These are phyloP conservation scores for Cheilosia vernalis DNA, from an alignment of 2,888 invertebrate species.

Conservation along the genomic window DNA sequence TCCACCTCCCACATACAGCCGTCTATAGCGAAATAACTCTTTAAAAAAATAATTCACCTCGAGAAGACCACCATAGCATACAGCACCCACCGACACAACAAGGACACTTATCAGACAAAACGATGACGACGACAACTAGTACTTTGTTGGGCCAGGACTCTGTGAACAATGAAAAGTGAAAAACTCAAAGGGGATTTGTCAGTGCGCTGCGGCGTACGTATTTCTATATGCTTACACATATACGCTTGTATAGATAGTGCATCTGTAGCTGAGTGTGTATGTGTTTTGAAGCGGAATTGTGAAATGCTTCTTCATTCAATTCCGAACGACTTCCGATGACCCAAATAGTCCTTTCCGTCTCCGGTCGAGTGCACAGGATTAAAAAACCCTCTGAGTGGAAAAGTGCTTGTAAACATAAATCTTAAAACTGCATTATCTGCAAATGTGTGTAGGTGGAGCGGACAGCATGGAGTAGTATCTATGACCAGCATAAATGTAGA, in stretches of 20 bases:
- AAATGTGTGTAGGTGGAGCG: slow-evolving; percentile 36
- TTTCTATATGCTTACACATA: not conserved
- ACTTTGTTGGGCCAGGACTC: not conserved
- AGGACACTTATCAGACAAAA: slow-evolving; percentile 39
- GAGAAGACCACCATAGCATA: not conserved
- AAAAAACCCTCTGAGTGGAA: slow-evolving; percentile 60
- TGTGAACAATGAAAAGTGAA: slow-evolving; percentile 46
- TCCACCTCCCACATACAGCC: not conserved
- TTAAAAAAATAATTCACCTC: slow-evolving; percentile 2
- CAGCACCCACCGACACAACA: slow-evolving; percentile 22
- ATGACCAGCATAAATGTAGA: slow-evolving; percentile 19
- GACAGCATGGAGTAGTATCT: not conserved
- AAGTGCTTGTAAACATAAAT: slow-evolving; percentile 74
- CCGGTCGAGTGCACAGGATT: slow-evolving; percentile 49
- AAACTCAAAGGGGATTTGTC: slow-evolving; percentile 41
- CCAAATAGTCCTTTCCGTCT: slow-evolving; percentile 63
- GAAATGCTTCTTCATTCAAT: slow-evolving; percentile 49
- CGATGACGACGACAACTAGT: slow-evolving; percentile 33
- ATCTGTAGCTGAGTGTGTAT: not conserved
- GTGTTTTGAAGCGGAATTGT: not conserved
- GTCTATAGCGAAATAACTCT: not conserved
- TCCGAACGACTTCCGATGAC: slow-evolving; percentile 67
- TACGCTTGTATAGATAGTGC: too few relatives aligned
- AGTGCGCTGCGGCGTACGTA: slow-evolving; percentile 1
- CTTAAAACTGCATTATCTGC: slow-evolving; percentile 66